Conservation (phyloP, 2,113 vertebrate genomes). For the Cyphomyrus plagiostoma region DNA sequence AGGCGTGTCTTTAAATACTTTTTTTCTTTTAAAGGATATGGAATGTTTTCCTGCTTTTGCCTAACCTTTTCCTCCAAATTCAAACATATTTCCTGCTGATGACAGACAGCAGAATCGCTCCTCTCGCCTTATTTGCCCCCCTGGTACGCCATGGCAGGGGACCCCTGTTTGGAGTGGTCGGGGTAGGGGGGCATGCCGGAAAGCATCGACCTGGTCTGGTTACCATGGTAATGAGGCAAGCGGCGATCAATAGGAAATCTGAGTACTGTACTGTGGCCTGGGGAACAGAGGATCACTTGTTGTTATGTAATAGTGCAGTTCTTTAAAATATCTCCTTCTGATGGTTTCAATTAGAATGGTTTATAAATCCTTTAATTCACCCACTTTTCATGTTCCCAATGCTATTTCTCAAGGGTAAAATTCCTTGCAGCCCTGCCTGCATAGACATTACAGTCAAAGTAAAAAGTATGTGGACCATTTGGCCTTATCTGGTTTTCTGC, state of each 20-base stretch:
- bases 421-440: background rate
- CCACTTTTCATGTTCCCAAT: background rate
- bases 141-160: background rate
- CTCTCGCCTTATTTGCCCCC: background rate
- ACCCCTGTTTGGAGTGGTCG: background rate
- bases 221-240: conserved; percentile 14
- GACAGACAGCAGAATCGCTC: background rate
- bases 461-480: too few relatives aligned
- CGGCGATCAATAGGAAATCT: conserved; percentile 9
- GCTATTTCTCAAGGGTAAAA: background rate
- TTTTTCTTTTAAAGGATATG: background rate
- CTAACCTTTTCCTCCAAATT: background rate
- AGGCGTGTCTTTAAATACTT: background rate
- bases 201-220: background rate
- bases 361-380: background rate
- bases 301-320: background rate
- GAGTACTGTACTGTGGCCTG: background rate
- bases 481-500: too few relatives aligned
- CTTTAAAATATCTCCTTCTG: background rate
- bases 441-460: background rate
- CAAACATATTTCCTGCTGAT: background rate
- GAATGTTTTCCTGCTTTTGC: background rate
- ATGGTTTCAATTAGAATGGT: background rate
- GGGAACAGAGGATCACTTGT: conserved; percentile 15
- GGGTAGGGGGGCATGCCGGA: background rate